Evolutionary conservation across 2,888 invertebrate genomes (phyloP), one percentile per base, ranked within the genome.

Genomic region (Ormia ochracea): DNA sequence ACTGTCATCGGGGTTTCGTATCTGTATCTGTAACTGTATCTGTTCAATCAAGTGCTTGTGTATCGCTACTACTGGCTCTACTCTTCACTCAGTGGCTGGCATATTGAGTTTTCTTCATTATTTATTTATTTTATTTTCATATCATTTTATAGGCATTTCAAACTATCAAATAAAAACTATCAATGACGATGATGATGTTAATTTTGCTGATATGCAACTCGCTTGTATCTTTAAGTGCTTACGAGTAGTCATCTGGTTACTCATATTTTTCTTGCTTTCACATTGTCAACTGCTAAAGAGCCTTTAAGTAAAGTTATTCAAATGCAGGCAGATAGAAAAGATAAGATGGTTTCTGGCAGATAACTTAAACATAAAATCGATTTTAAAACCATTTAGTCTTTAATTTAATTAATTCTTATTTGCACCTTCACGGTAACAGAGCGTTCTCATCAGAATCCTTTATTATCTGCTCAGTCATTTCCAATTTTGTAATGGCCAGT

Each of bases 181-280:
- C 6, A 31, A 14, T 48, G 19, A 36, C 23, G 33, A 45, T 36
- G 23, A 36, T 56, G 45, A 19, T 28, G 48, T 38, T 72, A 28
- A 56, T 61, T 23, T 56, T 61, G 59, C 26, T 75, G 80, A 76
- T 80, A n/a, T n/a, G n/a, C n/a, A 76, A 76, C 52, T 79, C 70
- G 38, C 45, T 59, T 65, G 69, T 69, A 54, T 74, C 41, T 78
- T 68, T 63, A 43, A 73, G 45, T 61, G 38, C 52, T n/a, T n/a
- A n/a, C n/a, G n/a, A n/a, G 61, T 69, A 63, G 66, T 41, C 50
- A 43, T 12, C 58, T 45, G 33, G 26, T 66, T 66, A 59, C 52
- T 66, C 72, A 68, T 73, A 66, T 78, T 70, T 70, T 54, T 79
- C 75, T 75, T 75, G 75, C 45, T 61, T 70, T 66, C 28, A 63